Evolutionary conservation across 2,888 invertebrate genomes (phyloP), one percentile per base, ranked within the genome.

Genomic region (Pterobdella sp.): DNA sequence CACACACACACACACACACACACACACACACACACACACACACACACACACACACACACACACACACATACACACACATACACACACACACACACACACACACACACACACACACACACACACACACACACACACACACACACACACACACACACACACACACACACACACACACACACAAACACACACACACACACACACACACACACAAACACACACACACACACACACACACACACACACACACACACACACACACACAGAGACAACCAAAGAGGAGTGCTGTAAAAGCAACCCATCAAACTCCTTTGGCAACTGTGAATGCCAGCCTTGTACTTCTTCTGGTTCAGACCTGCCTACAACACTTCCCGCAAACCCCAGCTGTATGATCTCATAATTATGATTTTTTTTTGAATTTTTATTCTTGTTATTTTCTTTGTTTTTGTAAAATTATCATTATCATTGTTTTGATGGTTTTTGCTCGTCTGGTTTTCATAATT

Each of bases 1-100:
- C 60, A 56, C 60, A 56, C 60, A 56, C 60, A 56, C 60, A 56
- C 60, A 18, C 42, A 42, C 42, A 42, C 42, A 7, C 18, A 7
- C 7, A 18, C 42, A 42, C 42, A 42, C 42, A 7, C 18, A 7
- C 7, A 18, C 42, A 42, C 42, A 42, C 42, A 7, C 18, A 7
- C 7, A 18, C 42, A 42, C 42, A 42, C 42, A 7, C 18, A 7
- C 7, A 18, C 42, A 42, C 42, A 42, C 42, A 7, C 18, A 7
- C 7, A 18, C 42, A 42, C 42, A 42, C 42, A 7, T 42, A 7
- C 7, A 42, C 42, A 42, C 42, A 42, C 42, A 7, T 42, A 7
- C 7, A 18, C 42, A 42, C 42, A 42, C 42, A 7, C 18, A 7
- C 7, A 18, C 42, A 42, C 42, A 42, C 42, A 7, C 18, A 7